phyloP scores from a whole-genome alignment of 2,888 invertebrate genomes.

The Sarcophaga caerulescens region DNA sequence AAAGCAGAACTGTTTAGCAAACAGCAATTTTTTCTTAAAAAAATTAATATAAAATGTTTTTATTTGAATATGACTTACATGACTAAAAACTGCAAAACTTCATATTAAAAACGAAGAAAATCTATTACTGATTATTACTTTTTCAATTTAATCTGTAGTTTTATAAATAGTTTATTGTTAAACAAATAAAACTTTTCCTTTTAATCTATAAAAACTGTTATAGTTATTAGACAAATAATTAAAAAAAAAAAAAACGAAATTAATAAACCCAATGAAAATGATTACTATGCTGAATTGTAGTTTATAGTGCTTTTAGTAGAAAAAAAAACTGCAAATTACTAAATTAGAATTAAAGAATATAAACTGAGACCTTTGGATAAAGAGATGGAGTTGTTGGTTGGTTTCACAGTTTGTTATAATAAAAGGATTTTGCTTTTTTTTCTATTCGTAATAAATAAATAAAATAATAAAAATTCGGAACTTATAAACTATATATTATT shows the following conservation, averaged over 20 bases:
- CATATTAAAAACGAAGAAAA: constrained; percentile 53
- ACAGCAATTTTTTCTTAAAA: constrained; percentile 30
- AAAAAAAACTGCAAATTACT: constrained; percentile 34
- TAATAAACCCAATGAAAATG: constrained; percentile 47
- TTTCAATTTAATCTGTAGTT: constrained; percentile 23
- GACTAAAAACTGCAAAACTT: constrained; percentile 51
- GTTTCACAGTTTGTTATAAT: constrained; percentile 29
- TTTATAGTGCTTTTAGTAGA: constrained; percentile 45
- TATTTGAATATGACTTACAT: constrained; percentile 47
- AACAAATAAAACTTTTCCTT: no score
- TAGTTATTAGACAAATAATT: no score
- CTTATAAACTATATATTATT: constrained; percentile 52
- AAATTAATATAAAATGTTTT: constrained; percentile 24
- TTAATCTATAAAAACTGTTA: constrained; percentile 34
- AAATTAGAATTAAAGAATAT: constrained; percentile 30
- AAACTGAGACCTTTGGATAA: constrained; percentile 39
- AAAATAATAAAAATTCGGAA: constrained; percentile 29
- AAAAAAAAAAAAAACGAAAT: no score
- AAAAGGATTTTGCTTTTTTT: constrained; percentile 57
- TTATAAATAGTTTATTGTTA: constrained; percentile 25
- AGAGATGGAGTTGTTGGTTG: constrained; percentile 20
- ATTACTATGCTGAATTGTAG: constrained; percentile 55
- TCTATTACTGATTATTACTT: constrained; percentile 54
- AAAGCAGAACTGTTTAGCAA: constrained; percentile 15
- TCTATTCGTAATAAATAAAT: constrained; percentile 15